Evolutionary conservation across 2,113 vertebrate species (phyloP).

Genomic region (Copsychus sechellarum): DNA sequence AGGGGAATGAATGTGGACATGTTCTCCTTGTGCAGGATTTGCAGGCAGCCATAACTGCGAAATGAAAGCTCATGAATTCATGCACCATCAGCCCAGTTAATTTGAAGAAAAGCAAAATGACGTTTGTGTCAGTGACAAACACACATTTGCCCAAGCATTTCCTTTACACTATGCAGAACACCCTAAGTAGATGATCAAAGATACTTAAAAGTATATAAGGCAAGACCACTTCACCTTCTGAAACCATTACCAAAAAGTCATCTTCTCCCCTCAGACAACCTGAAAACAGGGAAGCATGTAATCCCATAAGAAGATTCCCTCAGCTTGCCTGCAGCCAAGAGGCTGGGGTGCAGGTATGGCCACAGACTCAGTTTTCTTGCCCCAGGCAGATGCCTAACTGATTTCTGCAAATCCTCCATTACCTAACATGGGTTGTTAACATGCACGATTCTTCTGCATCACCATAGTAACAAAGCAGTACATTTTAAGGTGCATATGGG

Average conservation of each 20-base stretch:
- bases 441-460: constrained; percentile 50
- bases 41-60: background rate
- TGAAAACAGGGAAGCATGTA: background rate
- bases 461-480: constrained; percentile 67
- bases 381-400: constrained; percentile 12
- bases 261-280: background rate
- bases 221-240: background rate
- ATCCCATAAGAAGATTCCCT: background rate
- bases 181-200: background rate
- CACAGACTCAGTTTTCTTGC: background rate
- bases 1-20: background rate
- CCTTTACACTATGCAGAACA: background rate
- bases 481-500: constrained; percentile 58
- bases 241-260: background rate
- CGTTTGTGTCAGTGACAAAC: background rate
- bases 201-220: background rate
- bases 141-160: background rate
- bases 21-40: background rate
- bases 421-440: constrained; percentile 7
- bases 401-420: constrained; percentile 43
- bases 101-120: background rate
- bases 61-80: background rate
- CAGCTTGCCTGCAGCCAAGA: background rate
- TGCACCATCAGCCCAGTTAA: background rate
- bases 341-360: background rate